A percentile compares a stretch with the other conserved stretches of the same genome.
phyloP scores from a whole-genome alignment of 2,797 vertebrate species.

The Danio choprae region DNA sequence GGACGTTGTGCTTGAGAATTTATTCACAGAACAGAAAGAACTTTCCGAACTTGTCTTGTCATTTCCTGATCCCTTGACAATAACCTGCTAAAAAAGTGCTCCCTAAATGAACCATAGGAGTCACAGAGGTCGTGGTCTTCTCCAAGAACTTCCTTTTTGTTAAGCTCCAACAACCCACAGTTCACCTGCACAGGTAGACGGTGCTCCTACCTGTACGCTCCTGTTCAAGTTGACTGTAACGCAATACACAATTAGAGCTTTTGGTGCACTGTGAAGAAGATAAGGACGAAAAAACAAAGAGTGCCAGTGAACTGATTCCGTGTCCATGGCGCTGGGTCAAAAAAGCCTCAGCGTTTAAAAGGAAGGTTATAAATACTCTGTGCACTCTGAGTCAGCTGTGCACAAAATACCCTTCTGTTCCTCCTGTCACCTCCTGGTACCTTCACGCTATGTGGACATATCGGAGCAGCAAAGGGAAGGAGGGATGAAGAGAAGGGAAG shows the following conservation, averaged over 20 bases:
- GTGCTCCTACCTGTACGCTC: neutral
- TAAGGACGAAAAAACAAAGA: conserved; percentile 31
- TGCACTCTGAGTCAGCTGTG: conserved; percentile 77
- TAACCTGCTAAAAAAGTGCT: neutral
- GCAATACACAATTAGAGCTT: neutral
- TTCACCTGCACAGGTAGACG: conserved; percentile 12
- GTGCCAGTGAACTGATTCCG: conserved; percentile 23
- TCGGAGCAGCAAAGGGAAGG: conserved; percentile 60
- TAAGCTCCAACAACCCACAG: neutral
- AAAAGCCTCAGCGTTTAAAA: conserved; percentile 73
- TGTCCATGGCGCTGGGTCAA: conserved; percentile 64
- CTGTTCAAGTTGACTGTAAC: neutral
- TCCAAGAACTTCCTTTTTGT: neutral
- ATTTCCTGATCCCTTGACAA: conserved; percentile 15
- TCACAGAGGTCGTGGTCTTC: neutral
- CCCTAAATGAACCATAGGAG: neutral
- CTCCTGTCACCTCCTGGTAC: conserved; percentile 77
- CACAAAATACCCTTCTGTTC: conserved; percentile 83
- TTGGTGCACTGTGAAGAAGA: conserved; percentile 28
- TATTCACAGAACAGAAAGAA: neutral
- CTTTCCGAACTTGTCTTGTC: neutral
- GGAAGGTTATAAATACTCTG: conserved; percentile 62
- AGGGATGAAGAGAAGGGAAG: conserved; percentile 38
- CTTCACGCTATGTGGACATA: conserved; percentile 78
- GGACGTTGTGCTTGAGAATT: neutral